These are phyloP conservation scores for Thyatira batis DNA, from an alignment of 2,888 invertebrate genomes.

Conservation along the genomic window DNA sequence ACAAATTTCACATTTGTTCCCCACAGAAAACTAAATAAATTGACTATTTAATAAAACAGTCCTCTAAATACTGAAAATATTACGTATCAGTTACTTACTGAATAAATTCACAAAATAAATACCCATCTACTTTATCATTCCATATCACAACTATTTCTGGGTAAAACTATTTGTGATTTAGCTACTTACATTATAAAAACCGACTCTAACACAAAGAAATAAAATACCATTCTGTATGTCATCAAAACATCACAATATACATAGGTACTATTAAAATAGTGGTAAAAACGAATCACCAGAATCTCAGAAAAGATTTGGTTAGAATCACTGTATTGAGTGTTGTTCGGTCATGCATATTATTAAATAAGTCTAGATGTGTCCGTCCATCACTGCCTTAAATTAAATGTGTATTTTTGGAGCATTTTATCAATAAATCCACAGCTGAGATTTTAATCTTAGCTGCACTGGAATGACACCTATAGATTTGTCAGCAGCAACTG, in stretches of 20 bases:
- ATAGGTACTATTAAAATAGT: neutral
- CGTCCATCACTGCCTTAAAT: conserved; percentile 4
- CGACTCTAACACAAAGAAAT: neutral
- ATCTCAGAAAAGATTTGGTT: neutral
- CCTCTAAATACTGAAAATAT: no score
- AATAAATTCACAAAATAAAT: no score
- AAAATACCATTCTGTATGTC: neutral
- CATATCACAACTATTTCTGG: no score
- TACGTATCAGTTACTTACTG: no score
- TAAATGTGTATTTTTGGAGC: conserved; percentile 14
- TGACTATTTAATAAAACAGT: no score
- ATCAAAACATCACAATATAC: conserved; percentile 3
- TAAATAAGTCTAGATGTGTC: neutral
- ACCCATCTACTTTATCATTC: no score
- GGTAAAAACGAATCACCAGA: neutral
- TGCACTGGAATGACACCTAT: neutral
- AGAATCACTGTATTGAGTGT: neutral
- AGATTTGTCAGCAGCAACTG: neutral
- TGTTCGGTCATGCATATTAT: neutral
- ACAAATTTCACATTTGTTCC: no score
- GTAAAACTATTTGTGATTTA: no score
- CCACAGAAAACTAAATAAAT: no score
- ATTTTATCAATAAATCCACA: conserved; percentile 5
- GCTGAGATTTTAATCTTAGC: neutral
- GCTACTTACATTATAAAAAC: neutral